Percentiles rank a stretch among this genome's conserved stretches.
Evolutionary conservation across 53 echinoderm and acorn worm species (phyloP).

Genomic region (Temnopleurus reevesii): DNA sequence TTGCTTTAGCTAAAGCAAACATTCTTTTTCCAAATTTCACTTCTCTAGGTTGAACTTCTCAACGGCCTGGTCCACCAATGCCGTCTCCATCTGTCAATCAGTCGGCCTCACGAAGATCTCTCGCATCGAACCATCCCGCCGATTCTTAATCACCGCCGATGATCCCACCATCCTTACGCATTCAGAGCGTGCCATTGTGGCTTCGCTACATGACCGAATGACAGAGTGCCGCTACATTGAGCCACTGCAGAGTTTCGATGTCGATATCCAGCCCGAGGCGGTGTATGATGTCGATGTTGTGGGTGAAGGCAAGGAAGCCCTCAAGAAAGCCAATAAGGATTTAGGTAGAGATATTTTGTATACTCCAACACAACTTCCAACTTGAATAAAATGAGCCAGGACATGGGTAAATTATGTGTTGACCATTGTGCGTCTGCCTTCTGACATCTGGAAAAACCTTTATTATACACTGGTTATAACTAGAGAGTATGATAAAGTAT

Average conservation of each 20-base stretch:
- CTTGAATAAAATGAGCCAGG: too few relatives aligned
- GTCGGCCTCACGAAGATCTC: constrained; percentile 78
- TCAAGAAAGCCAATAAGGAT: constrained; percentile 93
- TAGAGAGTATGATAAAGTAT: too few relatives aligned
- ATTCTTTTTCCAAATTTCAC: background rate
- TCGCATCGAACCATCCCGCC: constrained; percentile 79
- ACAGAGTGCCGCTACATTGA: constrained; percentile 86
- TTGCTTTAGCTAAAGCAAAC: too few relatives aligned
- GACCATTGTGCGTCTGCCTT: too few relatives aligned
- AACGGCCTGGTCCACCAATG: constrained; percentile 99
- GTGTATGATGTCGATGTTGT: constrained; percentile 88
- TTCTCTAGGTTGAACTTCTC: constrained; percentile 85
- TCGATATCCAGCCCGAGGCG: constrained; percentile 75
- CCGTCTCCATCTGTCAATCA: constrained; percentile 95
- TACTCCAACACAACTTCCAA: too few relatives aligned
- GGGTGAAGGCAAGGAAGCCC: constrained; percentile 73
- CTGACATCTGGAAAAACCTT: too few relatives aligned
- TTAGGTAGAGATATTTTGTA: too few relatives aligned
- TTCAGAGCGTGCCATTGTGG: constrained; percentile 62
- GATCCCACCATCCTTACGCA: constrained; percentile 48
- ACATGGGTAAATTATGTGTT: too few relatives aligned
- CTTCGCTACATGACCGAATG: constrained; percentile 88
- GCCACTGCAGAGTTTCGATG: constrained; percentile 80
- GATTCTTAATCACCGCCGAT: constrained; percentile 65
- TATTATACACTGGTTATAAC: too few relatives aligned